Evolutionary conservation across 2,888 invertebrate species (phyloP).

Genomic region (Beris chalybata): DNA sequence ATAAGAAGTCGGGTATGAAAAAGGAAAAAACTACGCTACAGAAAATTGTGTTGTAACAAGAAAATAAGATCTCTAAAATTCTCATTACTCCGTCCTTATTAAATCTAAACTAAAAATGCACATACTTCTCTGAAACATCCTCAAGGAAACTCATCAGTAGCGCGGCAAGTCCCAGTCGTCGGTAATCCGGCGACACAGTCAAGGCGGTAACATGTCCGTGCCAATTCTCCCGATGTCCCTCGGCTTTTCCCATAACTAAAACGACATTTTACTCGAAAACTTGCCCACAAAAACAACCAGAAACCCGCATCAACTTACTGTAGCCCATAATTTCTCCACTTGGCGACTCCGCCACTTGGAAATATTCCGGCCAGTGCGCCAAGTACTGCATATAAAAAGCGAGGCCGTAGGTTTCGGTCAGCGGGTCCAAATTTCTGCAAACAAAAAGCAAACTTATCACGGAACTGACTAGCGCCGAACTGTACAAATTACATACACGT

Average conservation of each 20-base stretch:
- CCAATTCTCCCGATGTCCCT: conserved; percentile 95
- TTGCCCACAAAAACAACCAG: background rate
- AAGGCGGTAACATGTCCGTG: conserved; percentile 99
- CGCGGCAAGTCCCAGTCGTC: conserved; percentile 89
- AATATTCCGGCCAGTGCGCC: conserved; percentile 98
- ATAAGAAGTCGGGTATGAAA: too few relatives aligned
- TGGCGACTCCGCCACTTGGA: conserved; percentile 95
- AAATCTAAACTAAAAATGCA: background rate
- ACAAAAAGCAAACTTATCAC: conserved; percentile 28
- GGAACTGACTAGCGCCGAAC: background rate
- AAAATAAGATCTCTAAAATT: too few relatives aligned
- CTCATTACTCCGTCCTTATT: too few relatives aligned
- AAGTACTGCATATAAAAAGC: conserved; percentile 97
- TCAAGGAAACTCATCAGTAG: conserved; percentile 93
- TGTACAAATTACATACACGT: conserved; percentile 67
- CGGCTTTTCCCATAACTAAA: conserved; percentile 98
- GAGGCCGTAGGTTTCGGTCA: conserved; percentile 95
- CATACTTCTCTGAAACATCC: conserved; percentile 90
- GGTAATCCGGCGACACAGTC: conserved; percentile 92
- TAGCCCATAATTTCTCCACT: conserved; percentile 98
- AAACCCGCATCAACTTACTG: conserved; percentile 68
- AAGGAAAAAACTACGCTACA: too few relatives aligned
- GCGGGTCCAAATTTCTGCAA: conserved; percentile 90
- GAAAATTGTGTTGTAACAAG: too few relatives aligned
- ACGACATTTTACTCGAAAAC: conserved; percentile 36